A percentile compares a stretch with the other conserved stretches of the same genome.
Evolutionary conservation across 1,140 invertebrate species (phyloP).

Genomic region (Euura saliciscinereae): DNA sequence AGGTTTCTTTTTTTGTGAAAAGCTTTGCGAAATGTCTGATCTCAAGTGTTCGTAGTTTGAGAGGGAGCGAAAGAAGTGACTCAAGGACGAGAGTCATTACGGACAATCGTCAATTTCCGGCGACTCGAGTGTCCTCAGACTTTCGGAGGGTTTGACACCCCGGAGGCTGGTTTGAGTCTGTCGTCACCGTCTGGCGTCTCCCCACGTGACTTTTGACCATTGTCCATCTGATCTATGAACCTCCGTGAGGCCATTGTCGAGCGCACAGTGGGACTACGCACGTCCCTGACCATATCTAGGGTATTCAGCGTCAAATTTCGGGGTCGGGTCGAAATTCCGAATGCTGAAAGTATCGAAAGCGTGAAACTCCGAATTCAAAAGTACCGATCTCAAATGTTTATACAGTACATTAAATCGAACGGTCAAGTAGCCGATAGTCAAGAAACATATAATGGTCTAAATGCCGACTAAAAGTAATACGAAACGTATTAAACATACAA

Average conservation of each 20-base stretch:
- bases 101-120: slow-evolving; percentile 43
- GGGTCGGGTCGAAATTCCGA: too few species aligned
- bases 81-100: slow-evolving; percentile 28
- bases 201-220: neutral
- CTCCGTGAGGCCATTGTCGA: neutral
- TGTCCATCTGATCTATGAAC: neutral
- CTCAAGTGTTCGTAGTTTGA: slow-evolving; percentile 5
- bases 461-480: too few species aligned
- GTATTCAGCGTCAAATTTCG: neutral
- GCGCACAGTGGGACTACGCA: neutral
- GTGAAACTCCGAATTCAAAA: too few species aligned
- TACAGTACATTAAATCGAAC: too few species aligned
- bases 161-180: slow-evolving; percentile 28
- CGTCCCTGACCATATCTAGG: neutral
- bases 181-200: slow-evolving; percentile 18
- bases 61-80: neutral
- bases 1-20: neutral
- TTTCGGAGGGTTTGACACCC: slow-evolving; percentile 24
- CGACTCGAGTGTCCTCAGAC: slow-evolving; percentile 27
- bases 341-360: too few species aligned
- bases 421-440: too few species aligned
- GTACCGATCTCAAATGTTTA: too few species aligned
- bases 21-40: slow-evolving; percentile 2
- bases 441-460: too few species aligned
- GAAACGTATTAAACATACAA: too few species aligned